Evolutionary conservation across 1,140 invertebrate species (phyloP).

Genomic region (Platorchestia sp.): DNA sequence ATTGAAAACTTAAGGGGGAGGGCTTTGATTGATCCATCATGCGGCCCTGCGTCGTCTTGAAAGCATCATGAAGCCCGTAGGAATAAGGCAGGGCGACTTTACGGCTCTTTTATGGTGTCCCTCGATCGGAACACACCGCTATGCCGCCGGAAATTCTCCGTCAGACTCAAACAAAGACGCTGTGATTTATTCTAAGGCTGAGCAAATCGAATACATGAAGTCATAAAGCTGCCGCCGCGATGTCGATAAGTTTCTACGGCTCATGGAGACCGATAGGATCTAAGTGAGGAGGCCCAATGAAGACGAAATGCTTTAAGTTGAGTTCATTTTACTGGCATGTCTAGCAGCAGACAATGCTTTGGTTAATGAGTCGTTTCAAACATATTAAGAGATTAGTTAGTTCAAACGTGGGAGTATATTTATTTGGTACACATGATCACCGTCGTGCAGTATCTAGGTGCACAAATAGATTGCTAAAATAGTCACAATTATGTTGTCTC

Average conservation of each 20-base stretch:
- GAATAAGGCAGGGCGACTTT: neutral
- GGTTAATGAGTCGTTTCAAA: too few relatives aligned
- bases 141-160: conserved; percentile 38
- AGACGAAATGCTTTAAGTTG: neutral
- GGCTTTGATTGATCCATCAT: conserved; percentile 50
- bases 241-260: neutral
- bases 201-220: conserved; percentile 53
- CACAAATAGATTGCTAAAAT: neutral
- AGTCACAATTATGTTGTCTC: neutral
- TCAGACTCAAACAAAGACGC: conserved; percentile 46
- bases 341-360: neutral
- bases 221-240: conserved; percentile 15
- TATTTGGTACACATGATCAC: too few relatives aligned
- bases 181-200: conserved; percentile 51
- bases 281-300: neutral
- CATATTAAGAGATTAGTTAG: too few relatives aligned
- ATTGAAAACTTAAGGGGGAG: conserved; percentile 55
- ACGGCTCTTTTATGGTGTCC: conserved; percentile 28
- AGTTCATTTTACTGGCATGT: neutral
- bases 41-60: neutral
- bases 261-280: neutral
- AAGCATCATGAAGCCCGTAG: neutral
- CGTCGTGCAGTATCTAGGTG: too few relatives aligned
- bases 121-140: conserved; percentile 17
- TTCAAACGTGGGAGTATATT: too few relatives aligned